Evolutionary conservation across 2,888 invertebrate species (phyloP).

Genomic region (Salticus scenicus): DNA sequence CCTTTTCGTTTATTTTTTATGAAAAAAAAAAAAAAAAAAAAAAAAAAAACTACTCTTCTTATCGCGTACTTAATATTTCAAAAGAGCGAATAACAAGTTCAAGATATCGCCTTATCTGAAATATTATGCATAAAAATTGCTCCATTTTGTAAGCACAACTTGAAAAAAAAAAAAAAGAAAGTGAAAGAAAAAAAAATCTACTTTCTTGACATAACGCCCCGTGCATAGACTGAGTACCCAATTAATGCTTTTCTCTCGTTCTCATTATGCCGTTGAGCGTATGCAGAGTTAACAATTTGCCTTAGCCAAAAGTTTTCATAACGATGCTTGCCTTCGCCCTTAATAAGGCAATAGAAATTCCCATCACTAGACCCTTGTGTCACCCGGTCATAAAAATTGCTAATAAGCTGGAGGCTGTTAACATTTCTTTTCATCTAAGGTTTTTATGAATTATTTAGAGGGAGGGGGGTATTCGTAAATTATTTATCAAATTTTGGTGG

Average conservation of each 20-base stretch:
- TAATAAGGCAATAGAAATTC: constrained; percentile 19
- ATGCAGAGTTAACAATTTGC: neutral
- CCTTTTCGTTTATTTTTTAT: too few species aligned
- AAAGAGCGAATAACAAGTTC: too few species aligned
- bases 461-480: constrained; percentile 1
- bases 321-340: neutral
- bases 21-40: too few species aligned
- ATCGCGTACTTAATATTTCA: too few species aligned
- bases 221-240: neutral
- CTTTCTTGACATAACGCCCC: neutral
- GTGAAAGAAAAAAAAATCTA: too few species aligned
- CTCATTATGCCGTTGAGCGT: neutral
- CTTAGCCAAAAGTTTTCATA: neutral
- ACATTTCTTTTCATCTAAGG: neutral
- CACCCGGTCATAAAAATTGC: neutral
- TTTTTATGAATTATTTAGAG: constrained; percentile 5
- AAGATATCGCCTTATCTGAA: too few species aligned
- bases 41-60: too few species aligned
- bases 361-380: neutral
- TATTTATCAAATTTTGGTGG: neutral
- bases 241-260: neutral
- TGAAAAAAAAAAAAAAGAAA: too few species aligned
- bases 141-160: too few species aligned
- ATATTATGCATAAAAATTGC: neutral
- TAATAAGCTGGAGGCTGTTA: neutral